Percentiles rank a stretch among this genome's conserved stretches.
Evolutionary conservation across 2,113 vertebrate genomes (phyloP).

Genomic region (Anguilla rostrata): DNA sequence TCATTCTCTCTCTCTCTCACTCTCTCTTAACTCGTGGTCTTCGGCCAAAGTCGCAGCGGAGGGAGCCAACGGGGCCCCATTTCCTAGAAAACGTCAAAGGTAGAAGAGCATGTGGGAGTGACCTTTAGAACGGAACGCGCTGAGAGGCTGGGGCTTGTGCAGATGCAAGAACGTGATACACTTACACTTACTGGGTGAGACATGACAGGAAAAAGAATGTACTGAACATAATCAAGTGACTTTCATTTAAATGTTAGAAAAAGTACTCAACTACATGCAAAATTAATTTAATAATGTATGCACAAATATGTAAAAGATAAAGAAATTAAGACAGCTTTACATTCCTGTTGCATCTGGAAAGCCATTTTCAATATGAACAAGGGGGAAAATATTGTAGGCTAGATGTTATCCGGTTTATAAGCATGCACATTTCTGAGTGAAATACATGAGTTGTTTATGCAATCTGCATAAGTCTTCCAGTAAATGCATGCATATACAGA

Average conservation of each 20-base stretch:
- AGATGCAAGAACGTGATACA: neutral
- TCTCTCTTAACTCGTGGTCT: neutral
- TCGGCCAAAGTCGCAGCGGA: slow-evolving; percentile 4
- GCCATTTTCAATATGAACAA: neutral
- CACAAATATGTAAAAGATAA: neutral
- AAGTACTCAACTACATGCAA: neutral
- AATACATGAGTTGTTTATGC: neutral
- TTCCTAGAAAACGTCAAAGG: slow-evolving; percentile 26
- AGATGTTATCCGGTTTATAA: neutral
- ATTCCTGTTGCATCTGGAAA: neutral
- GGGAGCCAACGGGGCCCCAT: slow-evolving; percentile 22
- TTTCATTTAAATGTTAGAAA: neutral
- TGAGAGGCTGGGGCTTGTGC: neutral
- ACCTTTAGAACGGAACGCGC: neutral
- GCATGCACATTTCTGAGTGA: neutral
- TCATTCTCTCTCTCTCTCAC: neutral
- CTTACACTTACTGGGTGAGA: neutral
- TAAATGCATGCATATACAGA: neutral
- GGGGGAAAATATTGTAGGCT: neutral
- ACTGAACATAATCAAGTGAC: neutral
- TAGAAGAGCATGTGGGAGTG: neutral
- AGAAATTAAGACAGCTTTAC: neutral
- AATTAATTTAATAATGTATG: neutral
- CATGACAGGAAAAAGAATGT: neutral
- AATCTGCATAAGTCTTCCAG: neutral